phyloP scores from a whole-genome alignment of 2,797 vertebrate genomes.

The Anguilla obscura region DNA sequence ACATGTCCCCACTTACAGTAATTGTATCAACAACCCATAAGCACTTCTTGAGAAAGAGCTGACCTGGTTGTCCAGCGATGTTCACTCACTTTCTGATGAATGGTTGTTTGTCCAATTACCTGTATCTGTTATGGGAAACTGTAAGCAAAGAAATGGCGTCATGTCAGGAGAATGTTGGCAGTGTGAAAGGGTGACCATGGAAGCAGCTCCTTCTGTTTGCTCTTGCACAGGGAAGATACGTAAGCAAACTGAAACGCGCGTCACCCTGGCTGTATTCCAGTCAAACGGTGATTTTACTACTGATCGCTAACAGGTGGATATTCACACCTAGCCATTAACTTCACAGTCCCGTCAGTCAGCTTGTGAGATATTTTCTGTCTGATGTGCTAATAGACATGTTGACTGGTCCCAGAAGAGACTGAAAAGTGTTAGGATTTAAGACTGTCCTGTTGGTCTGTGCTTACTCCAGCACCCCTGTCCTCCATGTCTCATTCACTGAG shows the following conservation, averaged over 20 bases:
- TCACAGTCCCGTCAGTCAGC: not conserved
- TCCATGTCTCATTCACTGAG: not conserved
- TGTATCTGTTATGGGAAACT: not conserved
- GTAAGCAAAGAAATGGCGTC: not conserved
- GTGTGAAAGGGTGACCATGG: not conserved
- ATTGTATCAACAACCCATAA: not conserved
- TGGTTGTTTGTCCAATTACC: not conserved
- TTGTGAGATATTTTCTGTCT: not conserved
- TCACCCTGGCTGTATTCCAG: not conserved
- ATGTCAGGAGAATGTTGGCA: not conserved
- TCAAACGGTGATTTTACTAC: not conserved
- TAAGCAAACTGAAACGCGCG: not conserved
- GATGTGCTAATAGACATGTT: not conserved
- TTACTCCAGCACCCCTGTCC: not conserved
- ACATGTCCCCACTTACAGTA: not conserved
- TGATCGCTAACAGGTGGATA: not conserved
- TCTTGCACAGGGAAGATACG: not conserved
- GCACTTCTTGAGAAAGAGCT: not conserved
- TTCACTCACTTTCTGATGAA: not conserved
- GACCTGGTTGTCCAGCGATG: not conserved
- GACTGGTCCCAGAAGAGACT: not conserved
- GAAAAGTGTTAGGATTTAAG: not conserved
- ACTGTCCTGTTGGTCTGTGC: not conserved
- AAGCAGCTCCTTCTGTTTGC: not conserved
- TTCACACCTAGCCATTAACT: constrained; percentile 3